These are phyloP conservation scores for Charanyca ferruginea DNA, from an alignment of 2,888 invertebrate genomes.

Conservation along the genomic window DNA sequence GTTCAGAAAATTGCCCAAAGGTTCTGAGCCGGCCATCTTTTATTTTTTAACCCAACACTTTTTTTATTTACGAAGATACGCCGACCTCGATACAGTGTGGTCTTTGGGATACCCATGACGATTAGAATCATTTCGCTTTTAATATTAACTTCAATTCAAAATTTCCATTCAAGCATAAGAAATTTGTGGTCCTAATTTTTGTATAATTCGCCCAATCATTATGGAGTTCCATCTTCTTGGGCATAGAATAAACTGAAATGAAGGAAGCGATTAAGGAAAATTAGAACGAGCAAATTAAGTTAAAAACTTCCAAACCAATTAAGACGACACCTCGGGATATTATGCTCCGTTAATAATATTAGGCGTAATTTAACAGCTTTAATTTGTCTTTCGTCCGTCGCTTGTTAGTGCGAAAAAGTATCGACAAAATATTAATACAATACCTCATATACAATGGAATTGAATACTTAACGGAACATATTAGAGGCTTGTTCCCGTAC, in stretches of 20 bases:
- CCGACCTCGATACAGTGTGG: neutral
- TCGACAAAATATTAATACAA: neutral
- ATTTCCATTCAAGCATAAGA: no score
- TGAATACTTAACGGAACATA: constrained; percentile 40
- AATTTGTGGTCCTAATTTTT: neutral
- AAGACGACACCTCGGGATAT: constrained; percentile 18
- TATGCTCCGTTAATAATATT: constrained; percentile 18
- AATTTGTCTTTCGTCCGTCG: no score
- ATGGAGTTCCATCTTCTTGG: neutral
- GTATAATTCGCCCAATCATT: neutral
- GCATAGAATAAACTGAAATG: constrained; percentile 6
- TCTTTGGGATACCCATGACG: neutral
- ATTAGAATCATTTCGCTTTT: neutral
- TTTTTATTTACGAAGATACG: constrained; percentile 5
- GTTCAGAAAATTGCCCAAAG: constrained; percentile 58
- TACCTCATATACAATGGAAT: constrained; percentile 19
- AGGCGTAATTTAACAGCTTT: constrained; percentile 3
- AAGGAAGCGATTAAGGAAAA: constrained; percentile 27
- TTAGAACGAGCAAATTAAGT: constrained; percentile 30
- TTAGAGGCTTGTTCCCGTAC: constrained; percentile 20
- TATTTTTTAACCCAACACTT: constrained; percentile 48
- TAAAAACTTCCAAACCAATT: constrained; percentile 24
- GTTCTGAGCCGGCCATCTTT: constrained; percentile 39
- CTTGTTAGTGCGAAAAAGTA: no score
- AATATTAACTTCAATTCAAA: no score